phyloP scores from a whole-genome alignment of 2,113 vertebrate species.

The Orthonyx spaldingii region DNA sequence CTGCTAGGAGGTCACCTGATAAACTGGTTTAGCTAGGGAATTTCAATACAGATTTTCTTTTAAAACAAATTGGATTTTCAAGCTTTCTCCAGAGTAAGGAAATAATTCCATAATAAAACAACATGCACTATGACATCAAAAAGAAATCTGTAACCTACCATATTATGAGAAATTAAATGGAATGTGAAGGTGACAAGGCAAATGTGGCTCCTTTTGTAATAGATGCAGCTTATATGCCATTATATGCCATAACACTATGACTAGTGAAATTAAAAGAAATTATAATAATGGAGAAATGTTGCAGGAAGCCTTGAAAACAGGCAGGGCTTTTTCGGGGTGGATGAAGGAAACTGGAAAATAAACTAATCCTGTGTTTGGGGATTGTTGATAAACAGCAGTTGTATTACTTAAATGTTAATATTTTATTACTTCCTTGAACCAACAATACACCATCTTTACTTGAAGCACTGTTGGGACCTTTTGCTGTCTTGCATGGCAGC shows the following conservation, averaged over 20 bases:
- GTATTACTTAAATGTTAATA: neutral
- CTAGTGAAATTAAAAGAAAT: neutral
- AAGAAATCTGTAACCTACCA: neutral
- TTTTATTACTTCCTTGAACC: neutral
- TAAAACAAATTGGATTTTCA: neutral
- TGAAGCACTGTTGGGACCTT: neutral
- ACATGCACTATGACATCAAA: neutral
- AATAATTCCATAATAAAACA: neutral
- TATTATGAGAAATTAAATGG: neutral
- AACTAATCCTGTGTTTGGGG: neutral
- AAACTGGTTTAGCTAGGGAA: neutral
- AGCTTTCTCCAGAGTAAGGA: neutral
- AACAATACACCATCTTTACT: neutral
- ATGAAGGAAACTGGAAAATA: neutral
- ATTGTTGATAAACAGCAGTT: neutral
- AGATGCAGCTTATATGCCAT: neutral
- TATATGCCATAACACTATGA: neutral
- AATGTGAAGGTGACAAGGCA: neutral
- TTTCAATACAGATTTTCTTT: neutral
- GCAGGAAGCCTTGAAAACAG: neutral
- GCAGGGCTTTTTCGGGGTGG: neutral
- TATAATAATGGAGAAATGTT: neutral
- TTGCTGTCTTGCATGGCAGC: neutral
- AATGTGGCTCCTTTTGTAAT: neutral
- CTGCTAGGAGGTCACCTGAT: neutral